Conservation (phyloP, 2,888 invertebrate genomes). For the Lissonota sp. region DNA sequence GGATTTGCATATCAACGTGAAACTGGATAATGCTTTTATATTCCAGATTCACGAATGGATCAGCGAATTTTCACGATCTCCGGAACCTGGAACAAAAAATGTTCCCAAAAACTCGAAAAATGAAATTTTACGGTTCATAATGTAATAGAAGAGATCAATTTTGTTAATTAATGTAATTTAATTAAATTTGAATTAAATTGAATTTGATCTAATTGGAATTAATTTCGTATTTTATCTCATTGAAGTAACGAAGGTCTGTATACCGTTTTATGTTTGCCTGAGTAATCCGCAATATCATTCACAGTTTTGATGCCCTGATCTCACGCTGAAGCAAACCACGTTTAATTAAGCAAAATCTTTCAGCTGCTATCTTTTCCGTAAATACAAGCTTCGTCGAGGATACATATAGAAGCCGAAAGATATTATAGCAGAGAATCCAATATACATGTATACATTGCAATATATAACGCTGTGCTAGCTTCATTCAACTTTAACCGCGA, state of each 20-base stretch:
- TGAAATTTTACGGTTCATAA: neutral
- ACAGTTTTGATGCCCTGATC: slow-evolving; percentile 1
- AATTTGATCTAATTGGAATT: too few species aligned
- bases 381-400: slow-evolving; percentile 7
- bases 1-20: neutral
- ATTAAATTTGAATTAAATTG: too few species aligned
- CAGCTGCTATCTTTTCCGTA: slow-evolving; percentile 7
- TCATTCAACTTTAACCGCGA: slow-evolving; percentile 29
- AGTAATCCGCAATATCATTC: too few species aligned
- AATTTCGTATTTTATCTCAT: too few species aligned
- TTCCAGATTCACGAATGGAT: neutral
- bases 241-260: too few species aligned
- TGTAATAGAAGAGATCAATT: neutral
- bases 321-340: neutral
- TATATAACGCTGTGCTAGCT: neutral
- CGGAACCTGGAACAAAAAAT: neutral
- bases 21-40: neutral
- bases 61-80: neutral
- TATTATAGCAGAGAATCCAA: neutral
- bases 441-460: too few species aligned
- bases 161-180: neutral
- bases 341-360: slow-evolving; percentile 13
- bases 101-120: neutral
- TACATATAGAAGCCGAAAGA: too few species aligned
- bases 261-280: too few species aligned